Percentiles rank a stretch among this genome's conserved stretches.
These are phyloP conservation scores for Scatophagus argus DNA, from an alignment of 2,113 vertebrate genomes.

Conservation along the genomic window DNA sequence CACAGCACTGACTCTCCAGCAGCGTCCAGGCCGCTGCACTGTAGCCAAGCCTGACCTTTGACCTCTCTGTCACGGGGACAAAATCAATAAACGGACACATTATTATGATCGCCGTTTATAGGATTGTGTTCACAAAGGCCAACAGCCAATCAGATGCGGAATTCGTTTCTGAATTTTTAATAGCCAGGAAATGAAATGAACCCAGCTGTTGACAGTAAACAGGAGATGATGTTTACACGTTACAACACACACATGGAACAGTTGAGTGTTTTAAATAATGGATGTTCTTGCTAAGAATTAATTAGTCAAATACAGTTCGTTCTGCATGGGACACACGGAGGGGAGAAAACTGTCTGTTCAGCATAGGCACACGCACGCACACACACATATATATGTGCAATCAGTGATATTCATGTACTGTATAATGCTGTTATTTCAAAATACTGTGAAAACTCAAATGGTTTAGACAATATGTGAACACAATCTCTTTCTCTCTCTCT, in stretches of 20 bases:
- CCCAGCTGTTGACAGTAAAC: slow-evolving; percentile 37
- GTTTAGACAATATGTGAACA: slow-evolving; percentile 16
- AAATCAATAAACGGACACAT: slow-evolving; percentile 37
- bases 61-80: slow-evolving; percentile 6
- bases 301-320: slow-evolving; percentile 45
- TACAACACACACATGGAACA: slow-evolving; percentile 49
- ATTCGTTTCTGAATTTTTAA: slow-evolving; percentile 12
- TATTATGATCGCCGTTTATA: neutral
- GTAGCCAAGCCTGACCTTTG: slow-evolving; percentile 21
- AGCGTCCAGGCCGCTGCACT: neutral
- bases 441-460: slow-evolving; percentile 17
- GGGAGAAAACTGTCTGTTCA: neutral
- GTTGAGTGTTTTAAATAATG: slow-evolving; percentile 62
- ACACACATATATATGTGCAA: neutral
- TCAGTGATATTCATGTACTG: neutral
- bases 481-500: too few species aligned
- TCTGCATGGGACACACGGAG: slow-evolving; percentile 17
- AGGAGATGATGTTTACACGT: slow-evolving; percentile 45
- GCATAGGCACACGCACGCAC: slow-evolving; percentile 4
- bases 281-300: slow-evolving; percentile 52
- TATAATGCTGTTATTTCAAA: slow-evolving; percentile 5
- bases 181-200: slow-evolving; percentile 22
- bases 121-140: neutral
- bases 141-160: neutral
- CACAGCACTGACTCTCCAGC: neutral